Evolutionary conservation across 1,140 invertebrate genomes (phyloP).

Genomic region (Drusus annulatus): DNA sequence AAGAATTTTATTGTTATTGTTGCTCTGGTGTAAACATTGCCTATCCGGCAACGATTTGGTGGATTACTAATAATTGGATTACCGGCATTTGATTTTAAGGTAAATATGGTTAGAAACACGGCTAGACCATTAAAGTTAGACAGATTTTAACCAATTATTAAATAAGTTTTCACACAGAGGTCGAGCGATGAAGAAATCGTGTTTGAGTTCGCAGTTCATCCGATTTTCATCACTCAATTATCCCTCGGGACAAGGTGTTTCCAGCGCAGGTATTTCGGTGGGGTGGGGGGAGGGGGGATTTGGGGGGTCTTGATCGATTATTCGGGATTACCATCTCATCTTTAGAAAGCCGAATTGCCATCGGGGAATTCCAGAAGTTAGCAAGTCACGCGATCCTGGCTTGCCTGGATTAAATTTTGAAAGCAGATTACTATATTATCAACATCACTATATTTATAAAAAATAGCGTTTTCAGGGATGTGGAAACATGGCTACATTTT

Average conservation of each 20-base stretch:
- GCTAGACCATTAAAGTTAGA: no score
- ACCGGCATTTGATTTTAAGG: no score
- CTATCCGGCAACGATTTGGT: no score
- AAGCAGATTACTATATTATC: not conserved
- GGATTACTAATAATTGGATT: no score
- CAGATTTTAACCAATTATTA: no score
- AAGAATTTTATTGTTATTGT: no score
- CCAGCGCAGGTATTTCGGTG: not conserved
- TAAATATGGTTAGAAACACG: no score
- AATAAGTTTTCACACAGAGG: no score
- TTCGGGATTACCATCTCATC: conserved; percentile 12
- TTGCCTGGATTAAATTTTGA: not conserved
- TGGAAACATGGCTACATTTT: no score
- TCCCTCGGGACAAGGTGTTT: not conserved
- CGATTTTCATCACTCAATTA: conserved; percentile 14
- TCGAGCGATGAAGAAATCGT: not conserved
- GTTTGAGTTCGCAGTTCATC: not conserved
- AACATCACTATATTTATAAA: no score
- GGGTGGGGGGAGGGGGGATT: not conserved
- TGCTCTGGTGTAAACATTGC: no score
- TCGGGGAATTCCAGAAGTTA: not conserved
- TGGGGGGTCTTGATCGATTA: not conserved
- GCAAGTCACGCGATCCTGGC: not conserved
- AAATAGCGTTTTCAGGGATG: no score
- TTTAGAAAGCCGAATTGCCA: not conserved